These are phyloP conservation scores for Lissocephala sabroskyi DNA, from an alignment of 2,888 invertebrate genomes.

Conservation along the genomic window DNA sequence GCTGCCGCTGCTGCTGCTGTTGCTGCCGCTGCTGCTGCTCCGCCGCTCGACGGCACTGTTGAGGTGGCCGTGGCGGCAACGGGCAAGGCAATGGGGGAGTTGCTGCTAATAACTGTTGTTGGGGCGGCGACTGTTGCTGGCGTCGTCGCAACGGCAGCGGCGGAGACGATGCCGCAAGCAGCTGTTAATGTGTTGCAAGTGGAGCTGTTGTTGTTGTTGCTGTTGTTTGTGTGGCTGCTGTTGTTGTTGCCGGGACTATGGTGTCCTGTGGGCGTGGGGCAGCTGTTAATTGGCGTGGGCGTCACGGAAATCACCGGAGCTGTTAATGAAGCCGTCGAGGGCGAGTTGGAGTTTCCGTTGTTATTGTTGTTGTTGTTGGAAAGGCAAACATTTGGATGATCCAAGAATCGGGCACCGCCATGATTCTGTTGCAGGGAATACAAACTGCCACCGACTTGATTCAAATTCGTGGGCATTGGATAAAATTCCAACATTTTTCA, in stretches of 20 bases:
- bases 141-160: slow-evolving; percentile 8
- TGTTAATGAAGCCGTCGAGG: slow-evolving; percentile 62
- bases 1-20: slow-evolving; percentile 31
- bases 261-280: slow-evolving; percentile 58
- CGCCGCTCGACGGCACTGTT: slow-evolving; percentile 8
- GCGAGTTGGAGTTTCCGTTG: slow-evolving; percentile 33
- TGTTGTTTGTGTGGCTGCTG: slow-evolving; percentile 28
- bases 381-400: slow-evolving; percentile 62
- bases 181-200: slow-evolving; percentile 56
- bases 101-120: slow-evolving; percentile 6
- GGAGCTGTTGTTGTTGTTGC: slow-evolving; percentile 40
- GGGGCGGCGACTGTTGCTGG: slow-evolving; percentile 15
- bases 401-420: slow-evolving; percentile 67
- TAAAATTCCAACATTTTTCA: slow-evolving; percentile 70
- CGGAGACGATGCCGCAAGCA: slow-evolving; percentile 25
- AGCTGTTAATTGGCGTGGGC: slow-evolving; percentile 55
- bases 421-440: slow-evolving; percentile 67
- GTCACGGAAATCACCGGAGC: slow-evolving; percentile 34
- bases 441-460: slow-evolving; percentile 66
- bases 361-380: slow-evolving; percentile 39
- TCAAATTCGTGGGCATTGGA: slow-evolving; percentile 71
- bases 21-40: slow-evolving; percentile 30
- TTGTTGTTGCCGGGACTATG: slow-evolving; percentile 34
- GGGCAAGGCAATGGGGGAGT: no score
- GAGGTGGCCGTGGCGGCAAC: slow-evolving; percentile 1